A percentile compares a stretch with the other conserved stretches of the same genome.
phyloP scores from a whole-genome alignment of 2,797 vertebrate genomes.

The Xerus rutilus region DNA sequence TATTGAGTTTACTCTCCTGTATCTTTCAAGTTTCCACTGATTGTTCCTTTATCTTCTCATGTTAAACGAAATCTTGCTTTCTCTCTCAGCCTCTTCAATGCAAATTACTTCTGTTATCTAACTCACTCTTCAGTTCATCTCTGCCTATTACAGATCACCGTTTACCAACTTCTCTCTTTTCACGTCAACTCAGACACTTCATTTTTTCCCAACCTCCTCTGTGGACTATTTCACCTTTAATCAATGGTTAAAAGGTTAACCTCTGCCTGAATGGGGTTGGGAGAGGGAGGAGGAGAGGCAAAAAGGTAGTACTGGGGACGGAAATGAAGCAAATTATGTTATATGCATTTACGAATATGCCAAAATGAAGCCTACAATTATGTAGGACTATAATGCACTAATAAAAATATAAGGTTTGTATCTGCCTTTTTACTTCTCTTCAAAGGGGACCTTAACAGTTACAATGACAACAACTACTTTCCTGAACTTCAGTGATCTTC shows the following conservation, averaged over 20 bases:
- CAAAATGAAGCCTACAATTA: too few species aligned
- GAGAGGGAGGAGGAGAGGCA: too few species aligned
- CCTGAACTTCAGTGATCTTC: neutral
- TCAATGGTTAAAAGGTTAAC: neutral
- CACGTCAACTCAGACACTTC: neutral
- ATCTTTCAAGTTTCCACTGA: neutral
- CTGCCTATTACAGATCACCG: neutral
- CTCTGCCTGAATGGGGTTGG: too few species aligned
- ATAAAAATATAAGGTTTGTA: too few species aligned
- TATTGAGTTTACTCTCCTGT: neutral
- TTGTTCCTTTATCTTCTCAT: neutral
- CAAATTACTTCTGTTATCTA: neutral
- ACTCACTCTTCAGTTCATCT: neutral
- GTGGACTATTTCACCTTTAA: neutral
- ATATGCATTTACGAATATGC: too few species aligned
- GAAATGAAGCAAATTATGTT: too few species aligned
- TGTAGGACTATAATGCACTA: too few species aligned
- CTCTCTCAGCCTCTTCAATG: neutral
- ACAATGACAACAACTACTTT: neutral
- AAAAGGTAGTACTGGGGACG: too few species aligned
- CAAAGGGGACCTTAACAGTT: neutral
- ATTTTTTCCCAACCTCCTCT: neutral
- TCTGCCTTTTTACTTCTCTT: neutral
- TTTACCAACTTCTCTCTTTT: neutral
- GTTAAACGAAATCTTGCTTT: slow-evolving; percentile 17